Conservation (phyloP, 1,140 invertebrate species). For the Sarcophaga bullata region DNA sequence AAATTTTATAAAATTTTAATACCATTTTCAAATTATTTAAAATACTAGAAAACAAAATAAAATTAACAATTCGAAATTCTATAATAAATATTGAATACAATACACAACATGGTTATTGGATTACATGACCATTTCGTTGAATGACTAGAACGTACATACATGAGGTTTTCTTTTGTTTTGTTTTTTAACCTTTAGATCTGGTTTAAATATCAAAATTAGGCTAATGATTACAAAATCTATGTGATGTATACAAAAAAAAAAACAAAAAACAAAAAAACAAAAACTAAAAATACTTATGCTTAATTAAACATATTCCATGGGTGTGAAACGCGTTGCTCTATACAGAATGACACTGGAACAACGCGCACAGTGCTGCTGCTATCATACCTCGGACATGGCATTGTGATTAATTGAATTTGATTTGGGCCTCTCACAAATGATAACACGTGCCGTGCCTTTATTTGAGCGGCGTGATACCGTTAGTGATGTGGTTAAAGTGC, state of each 20-base stretch:
- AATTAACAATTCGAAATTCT: too few species aligned
- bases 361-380: conserved; percentile 50
- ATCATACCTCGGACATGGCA: conserved; percentile 65
- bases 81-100: too few species aligned
- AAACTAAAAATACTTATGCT: background rate
- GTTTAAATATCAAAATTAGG: too few species aligned
- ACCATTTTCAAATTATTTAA: too few species aligned
- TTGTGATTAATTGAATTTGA: conserved; percentile 50
- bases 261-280: too few species aligned
- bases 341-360: conserved; percentile 31
- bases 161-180: background rate
- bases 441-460: conserved; percentile 58
- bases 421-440: conserved; percentile 61
- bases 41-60: too few species aligned
- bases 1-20: too few species aligned
- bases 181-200: background rate
- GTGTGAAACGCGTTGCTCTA: conserved; percentile 23
- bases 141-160: background rate
- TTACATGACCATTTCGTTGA: too few species aligned
- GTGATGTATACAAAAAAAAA: too few species aligned
- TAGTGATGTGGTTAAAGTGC: conserved; percentile 62
- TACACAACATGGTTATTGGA: too few species aligned
- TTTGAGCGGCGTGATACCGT: conserved; percentile 60
- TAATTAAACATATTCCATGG: conserved; percentile 23
- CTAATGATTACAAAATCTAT: too few species aligned